Evolutionary conservation across 1,140 invertebrate genomes (phyloP).

Genomic region (Melanaphis sacchari): DNA sequence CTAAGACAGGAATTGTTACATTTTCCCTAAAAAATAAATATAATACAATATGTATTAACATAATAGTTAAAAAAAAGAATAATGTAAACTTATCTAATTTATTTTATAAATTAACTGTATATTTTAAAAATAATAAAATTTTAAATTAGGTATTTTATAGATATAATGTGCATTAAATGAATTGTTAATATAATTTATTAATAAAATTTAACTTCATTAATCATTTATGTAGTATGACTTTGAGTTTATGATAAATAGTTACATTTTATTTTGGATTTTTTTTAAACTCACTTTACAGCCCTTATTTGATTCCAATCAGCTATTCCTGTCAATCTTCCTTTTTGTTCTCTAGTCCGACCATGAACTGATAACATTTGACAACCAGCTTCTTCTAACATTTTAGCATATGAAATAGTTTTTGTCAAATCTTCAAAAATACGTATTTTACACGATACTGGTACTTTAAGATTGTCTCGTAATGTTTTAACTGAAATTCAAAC

Average conservation of each 20-base stretch:
- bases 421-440: constrained; percentile 87
- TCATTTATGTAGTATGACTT: too few species aligned
- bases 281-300: constrained; percentile 77
- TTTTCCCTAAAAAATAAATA: constrained; percentile 71
- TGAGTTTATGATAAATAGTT: too few species aligned
- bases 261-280: background rate
- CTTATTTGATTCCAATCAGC: constrained; percentile 95
- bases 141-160: too few species aligned
- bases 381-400: constrained; percentile 93
- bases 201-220: too few species aligned
- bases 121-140: too few species aligned
- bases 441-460: constrained; percentile 97
- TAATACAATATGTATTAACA: background rate
- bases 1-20: constrained; percentile 91
- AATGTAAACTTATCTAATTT: too few species aligned
- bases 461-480: constrained; percentile 72
- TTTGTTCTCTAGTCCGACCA: constrained; percentile 94
- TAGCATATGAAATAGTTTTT: constrained; percentile 89
- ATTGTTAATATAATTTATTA: too few species aligned
- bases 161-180: too few species aligned
- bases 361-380: constrained; percentile 94
- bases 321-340: constrained; percentile 91
- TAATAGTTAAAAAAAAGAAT: too few species aligned
- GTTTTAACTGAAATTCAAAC: constrained; percentile 70
- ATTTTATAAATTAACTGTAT: too few species aligned